phyloP scores from a whole-genome alignment of 1,140 invertebrate species.

The Condylostylus longicornis region DNA sequence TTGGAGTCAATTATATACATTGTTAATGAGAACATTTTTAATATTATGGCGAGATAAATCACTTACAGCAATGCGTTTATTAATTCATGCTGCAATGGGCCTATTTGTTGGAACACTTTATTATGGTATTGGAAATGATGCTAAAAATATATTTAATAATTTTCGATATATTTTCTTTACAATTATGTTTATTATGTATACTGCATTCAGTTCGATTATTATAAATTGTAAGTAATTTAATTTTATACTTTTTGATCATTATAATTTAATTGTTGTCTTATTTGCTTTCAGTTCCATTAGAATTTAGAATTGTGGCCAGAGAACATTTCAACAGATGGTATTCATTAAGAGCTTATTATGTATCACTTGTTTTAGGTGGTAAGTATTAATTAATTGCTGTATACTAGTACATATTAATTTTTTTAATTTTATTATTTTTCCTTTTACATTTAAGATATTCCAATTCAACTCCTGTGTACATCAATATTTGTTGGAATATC shows the following conservation, averaged over 20 bases:
- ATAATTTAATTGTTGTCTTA: not conserved
- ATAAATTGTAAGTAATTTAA: slow-evolving; percentile 60
- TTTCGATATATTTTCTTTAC: slow-evolving; percentile 66
- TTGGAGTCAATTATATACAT: slow-evolving; percentile 45
- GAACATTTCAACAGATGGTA: slow-evolving; percentile 93
- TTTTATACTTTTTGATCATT: not conserved
- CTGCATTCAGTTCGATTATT: slow-evolving; percentile 72
- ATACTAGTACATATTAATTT: too few species aligned
- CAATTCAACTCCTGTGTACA: slow-evolving; percentile 66
- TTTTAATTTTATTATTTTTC: too few species aligned
- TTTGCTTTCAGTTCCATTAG: slow-evolving; percentile 60
- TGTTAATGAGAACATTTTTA: slow-evolving; percentile 47
- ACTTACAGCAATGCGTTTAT: slow-evolving; percentile 56
- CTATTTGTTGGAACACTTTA: slow-evolving; percentile 65
- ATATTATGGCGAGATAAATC: slow-evolving; percentile 35
- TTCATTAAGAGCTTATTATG: slow-evolving; percentile 73
- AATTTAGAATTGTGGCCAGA: slow-evolving; percentile 64
- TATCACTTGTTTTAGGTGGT: slow-evolving; percentile 70
- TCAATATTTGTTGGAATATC: slow-evolving; percentile 58
- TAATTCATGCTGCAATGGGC: slow-evolving; percentile 60
- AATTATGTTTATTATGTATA: slow-evolving; percentile 75
- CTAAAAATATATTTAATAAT: slow-evolving; percentile 54
- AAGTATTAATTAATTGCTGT: too few species aligned
- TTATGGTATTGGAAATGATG: slow-evolving; percentile 65
- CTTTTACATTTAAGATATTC: too few species aligned